phyloP scores from a whole-genome alignment of 2,113 vertebrate species.

The Plecturocebus donacophilus region DNA sequence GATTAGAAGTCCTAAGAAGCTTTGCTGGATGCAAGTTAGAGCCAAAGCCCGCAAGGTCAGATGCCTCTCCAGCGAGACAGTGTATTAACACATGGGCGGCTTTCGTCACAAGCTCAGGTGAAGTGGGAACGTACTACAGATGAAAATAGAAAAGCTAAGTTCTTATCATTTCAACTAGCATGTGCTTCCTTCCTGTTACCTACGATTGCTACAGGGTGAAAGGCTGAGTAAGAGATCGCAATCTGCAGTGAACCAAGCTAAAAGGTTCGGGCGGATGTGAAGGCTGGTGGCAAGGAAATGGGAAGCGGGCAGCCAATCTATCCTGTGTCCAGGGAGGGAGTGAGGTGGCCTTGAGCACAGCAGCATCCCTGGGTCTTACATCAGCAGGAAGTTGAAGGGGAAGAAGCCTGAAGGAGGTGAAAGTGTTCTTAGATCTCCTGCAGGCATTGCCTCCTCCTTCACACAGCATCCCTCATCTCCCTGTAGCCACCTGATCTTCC shows the following conservation, averaged over 20 bases:
- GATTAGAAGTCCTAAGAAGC: neutral
- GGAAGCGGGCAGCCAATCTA: neutral
- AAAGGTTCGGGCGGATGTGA: neutral
- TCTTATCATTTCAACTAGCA: slow-evolving; percentile 10
- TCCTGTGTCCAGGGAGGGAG: neutral
- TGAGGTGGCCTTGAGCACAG: neutral
- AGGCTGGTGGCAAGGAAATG: neutral
- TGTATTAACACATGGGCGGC: neutral
- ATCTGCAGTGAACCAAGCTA: neutral
- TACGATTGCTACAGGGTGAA: neutral
- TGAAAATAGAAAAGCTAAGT: slow-evolving; percentile 28
- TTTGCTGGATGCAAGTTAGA: neutral
- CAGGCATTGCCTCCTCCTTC: neutral
- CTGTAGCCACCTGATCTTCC: neutral
- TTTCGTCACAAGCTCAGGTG: neutral
- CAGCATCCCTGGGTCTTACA: neutral
- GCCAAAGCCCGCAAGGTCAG: neutral
- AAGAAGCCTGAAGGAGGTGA: neutral
- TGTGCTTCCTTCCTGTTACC: slow-evolving; percentile 56
- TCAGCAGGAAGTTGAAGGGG: neutral
- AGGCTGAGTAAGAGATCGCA: slow-evolving; percentile 10
- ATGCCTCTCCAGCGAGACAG: neutral
- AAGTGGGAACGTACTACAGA: neutral
- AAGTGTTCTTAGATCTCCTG: neutral
- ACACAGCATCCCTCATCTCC: neutral